Evolutionary conservation across 92 coral and sea anemone species (phyloP).

Genomic region (Palythoa heliodiscus): DNA sequence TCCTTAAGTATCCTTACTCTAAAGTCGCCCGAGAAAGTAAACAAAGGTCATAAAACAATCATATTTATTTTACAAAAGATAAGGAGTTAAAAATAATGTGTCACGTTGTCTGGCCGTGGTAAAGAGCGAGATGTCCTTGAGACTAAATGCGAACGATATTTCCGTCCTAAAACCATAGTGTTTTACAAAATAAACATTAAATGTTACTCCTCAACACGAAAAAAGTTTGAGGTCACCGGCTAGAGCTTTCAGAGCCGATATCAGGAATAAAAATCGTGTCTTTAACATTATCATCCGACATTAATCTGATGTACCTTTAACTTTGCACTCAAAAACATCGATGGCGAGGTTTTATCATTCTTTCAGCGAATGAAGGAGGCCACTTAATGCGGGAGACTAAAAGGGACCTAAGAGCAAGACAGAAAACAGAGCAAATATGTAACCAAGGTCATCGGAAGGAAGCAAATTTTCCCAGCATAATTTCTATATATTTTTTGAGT

Average conservation of each 20-base stretch:
- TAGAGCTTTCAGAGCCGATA: not conserved
- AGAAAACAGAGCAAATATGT: constrained; percentile 20
- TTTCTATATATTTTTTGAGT: constrained; percentile 13
- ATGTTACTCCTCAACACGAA: not conserved
- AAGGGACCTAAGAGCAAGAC: not conserved
- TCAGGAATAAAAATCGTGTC: constrained; percentile 6
- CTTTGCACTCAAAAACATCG: not conserved
- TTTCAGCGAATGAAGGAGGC: not conserved
- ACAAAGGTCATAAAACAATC: constrained; percentile 49
- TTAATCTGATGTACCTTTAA: not conserved
- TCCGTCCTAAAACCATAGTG: not conserved
- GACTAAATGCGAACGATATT: not conserved
- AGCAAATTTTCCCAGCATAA: constrained; percentile 36
- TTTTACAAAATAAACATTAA: not conserved
- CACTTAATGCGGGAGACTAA: not conserved
- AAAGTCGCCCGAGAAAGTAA: constrained; percentile 80
- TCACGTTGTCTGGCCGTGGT: constrained; percentile 28
- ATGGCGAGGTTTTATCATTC: not conserved
- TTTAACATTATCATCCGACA: not conserved
- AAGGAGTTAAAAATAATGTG: constrained; percentile 11
- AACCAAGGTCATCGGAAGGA: constrained; percentile 36
- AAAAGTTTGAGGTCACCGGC: not conserved
- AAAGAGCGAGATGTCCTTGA: constrained; percentile 5
- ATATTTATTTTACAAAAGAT: constrained; percentile 37
- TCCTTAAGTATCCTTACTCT: constrained; percentile 59